These are phyloP conservation scores for Agrochola lota DNA, from an alignment of 2,888 invertebrate genomes.

Conservation along the genomic window DNA sequence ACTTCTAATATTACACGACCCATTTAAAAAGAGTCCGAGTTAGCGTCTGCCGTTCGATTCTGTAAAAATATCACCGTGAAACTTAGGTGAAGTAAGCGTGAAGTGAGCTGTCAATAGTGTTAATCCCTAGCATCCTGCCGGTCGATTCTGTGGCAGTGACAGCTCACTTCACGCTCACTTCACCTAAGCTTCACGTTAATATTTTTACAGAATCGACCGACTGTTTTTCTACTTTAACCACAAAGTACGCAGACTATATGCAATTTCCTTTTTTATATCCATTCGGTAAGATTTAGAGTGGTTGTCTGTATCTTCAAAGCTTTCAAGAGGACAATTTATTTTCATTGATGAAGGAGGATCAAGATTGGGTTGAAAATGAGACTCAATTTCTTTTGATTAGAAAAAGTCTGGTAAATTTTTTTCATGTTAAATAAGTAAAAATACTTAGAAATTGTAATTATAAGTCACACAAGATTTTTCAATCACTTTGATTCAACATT, in stretches of 20 bases:
- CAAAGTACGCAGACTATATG: constrained; percentile 43
- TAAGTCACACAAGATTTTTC: constrained; percentile 10
- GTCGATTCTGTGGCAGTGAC: too few species aligned
- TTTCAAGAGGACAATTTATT: constrained; percentile 46
- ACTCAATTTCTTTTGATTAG: constrained; percentile 33
- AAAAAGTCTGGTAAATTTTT: not conserved
- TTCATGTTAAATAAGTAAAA: not conserved
- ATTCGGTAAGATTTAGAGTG: constrained; percentile 49
- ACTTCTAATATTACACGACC: constrained; percentile 17
- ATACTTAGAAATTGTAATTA: constrained; percentile 24
- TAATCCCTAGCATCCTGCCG: too few species aligned
- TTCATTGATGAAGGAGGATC: constrained; percentile 42
- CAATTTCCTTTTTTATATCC: constrained; percentile 58
- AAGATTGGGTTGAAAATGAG: constrained; percentile 21
- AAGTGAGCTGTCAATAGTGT: too few species aligned
- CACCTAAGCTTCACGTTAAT: too few species aligned
- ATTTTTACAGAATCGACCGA: too few species aligned
- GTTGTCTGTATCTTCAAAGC: constrained; percentile 45
- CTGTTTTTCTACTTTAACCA: constrained; percentile 19
- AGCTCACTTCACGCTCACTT: too few species aligned
- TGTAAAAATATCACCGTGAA: too few species aligned
- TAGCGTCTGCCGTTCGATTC: too few species aligned
- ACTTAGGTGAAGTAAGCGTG: too few species aligned
- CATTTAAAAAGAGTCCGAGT: constrained; percentile 30
- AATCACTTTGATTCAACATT: not conserved